phyloP scores from a whole-genome alignment of 2,888 invertebrate genomes.

The Hirtodrosophila histrioides region DNA sequence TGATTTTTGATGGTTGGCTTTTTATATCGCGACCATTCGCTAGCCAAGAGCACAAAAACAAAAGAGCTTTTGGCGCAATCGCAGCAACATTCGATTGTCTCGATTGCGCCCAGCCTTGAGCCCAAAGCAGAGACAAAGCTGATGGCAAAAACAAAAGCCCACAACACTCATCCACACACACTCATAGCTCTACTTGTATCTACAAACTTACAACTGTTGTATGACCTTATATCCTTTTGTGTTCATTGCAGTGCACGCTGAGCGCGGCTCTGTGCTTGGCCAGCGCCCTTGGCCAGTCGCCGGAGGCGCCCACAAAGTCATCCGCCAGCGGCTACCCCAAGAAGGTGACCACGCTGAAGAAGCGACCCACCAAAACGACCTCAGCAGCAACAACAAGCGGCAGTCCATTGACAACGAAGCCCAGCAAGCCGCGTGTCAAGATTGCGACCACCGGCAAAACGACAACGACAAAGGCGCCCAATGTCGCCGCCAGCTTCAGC shows the following conservation, averaged over 20 bases:
- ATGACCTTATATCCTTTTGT: background rate
- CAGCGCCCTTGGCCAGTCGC: constrained; percentile 35
- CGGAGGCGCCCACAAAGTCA: constrained; percentile 37
- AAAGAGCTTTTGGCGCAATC: constrained; percentile 59
- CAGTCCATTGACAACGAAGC: constrained; percentile 48
- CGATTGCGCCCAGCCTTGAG: constrained; percentile 64
- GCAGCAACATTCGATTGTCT: constrained; percentile 36
- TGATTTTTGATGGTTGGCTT: constrained; percentile 44
- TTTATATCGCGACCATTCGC: constrained; percentile 51
- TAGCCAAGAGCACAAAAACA: constrained; percentile 51
- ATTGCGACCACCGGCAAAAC: constrained; percentile 18
- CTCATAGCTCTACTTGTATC: constrained; percentile 1
- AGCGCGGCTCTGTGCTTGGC: constrained; percentile 61
- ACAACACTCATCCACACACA: background rate
- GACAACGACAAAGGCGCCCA: constrained; percentile 39
- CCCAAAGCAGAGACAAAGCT: constrained; percentile 45
- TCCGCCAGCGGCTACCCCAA: constrained; percentile 74
- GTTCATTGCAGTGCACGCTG: constrained; percentile 56
- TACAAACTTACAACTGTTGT: background rate
- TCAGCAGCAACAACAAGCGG: constrained; percentile 10
- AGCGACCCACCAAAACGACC: constrained; percentile 72
- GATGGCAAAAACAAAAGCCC: constrained; percentile 38
- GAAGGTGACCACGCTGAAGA: constrained; percentile 81
- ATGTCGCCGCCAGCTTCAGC: constrained; percentile 76
- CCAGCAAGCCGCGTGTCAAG: constrained; percentile 68